Conservation (phyloP, 1,140 invertebrate genomes). For the Heliconius melpomene region DNA sequence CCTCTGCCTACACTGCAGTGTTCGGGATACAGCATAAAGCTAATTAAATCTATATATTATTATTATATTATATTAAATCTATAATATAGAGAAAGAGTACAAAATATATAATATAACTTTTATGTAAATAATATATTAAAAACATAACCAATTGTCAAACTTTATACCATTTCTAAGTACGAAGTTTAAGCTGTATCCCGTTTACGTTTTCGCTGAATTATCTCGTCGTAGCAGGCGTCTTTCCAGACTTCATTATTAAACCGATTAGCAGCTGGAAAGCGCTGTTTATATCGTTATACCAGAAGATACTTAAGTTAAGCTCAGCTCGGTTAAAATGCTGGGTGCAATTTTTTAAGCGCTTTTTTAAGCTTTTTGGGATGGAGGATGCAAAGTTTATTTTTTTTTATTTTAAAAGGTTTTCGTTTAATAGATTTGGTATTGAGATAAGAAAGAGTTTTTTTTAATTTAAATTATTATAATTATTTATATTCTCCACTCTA, state of each 20-base stretch:
- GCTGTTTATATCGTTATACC: constrained; percentile 32
- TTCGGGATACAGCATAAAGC: too few relatives aligned
- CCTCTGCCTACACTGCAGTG: too few relatives aligned
- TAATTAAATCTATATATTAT: too few relatives aligned
- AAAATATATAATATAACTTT: too few relatives aligned
- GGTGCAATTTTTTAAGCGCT: constrained; percentile 12
- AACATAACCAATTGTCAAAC: neutral
- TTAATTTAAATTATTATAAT: neutral
- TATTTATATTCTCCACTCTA: neutral
- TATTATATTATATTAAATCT: too few relatives aligned
- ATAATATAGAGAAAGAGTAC: too few relatives aligned
- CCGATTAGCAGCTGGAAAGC: constrained; percentile 39
- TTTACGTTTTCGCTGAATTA: constrained; percentile 35
- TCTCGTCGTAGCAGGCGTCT: constrained; percentile 36
- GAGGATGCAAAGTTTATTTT: neutral
- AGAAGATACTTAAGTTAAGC: constrained; percentile 34
- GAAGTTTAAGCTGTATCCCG: constrained; percentile 9
- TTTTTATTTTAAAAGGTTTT: neutral
- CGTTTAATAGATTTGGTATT: neutral
- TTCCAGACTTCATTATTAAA: constrained; percentile 39
- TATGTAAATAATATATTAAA: neutral
- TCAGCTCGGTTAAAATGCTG: constrained; percentile 25
- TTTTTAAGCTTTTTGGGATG: constrained; percentile 6
- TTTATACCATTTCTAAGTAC: constrained; percentile 13
- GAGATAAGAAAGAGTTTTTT: neutral